Base-by-base conservation (phyloP, 2,797 vertebrate species). In the Halcyon leucocephala region DNA sequence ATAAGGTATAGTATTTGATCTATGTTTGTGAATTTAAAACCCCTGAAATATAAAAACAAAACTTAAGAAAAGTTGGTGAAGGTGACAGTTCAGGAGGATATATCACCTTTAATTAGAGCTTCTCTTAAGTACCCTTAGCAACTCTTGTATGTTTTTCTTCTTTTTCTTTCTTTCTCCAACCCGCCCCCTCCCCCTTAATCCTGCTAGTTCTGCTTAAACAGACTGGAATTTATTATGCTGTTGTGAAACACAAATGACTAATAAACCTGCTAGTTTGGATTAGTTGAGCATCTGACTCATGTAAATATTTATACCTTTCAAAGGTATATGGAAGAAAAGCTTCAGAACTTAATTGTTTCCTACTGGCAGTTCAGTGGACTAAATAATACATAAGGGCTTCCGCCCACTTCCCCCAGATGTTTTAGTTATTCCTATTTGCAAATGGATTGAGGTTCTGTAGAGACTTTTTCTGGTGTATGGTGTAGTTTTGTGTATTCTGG, bases 11-110 rank as follows among this genome's bases (percentile, higher is more conserved):
- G 19, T 24, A 24, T 26, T 66, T 52, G 13, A 22, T 6, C 3
- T 37, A 0, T 42, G 2, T 42, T 37, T 57, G 1, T 65, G 9
- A 26, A 21, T 60, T 77, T 20, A 69, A 35, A 51, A 9, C 1
- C 20, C 4, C 13, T 44, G 18, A 77, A 70, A 44, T 33, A 18
- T 8, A 13, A 21, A 55, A 64, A 13, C 19, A 28, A 44, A 93
- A 20, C 2, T 9, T 16, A 49, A 20, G 52, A 55, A 55, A 55
- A 55, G 15, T 12, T 74, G 31, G 6, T 44, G 18, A 64, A 81
- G 11, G 28, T 46, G 24, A 7, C 14, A 5, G 15, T 61, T 62
- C 10, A 26, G n/a, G 61, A 64, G 15, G 12, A 10, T 35, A 4
- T 33, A 19, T 66, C 17, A 6, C 8, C 7, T 67, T 10, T 65